These are phyloP conservation scores for Pantherophis alleghaniensis DNA, from an alignment of 2,797 vertebrate genomes.

Conservation along the genomic window DNA sequence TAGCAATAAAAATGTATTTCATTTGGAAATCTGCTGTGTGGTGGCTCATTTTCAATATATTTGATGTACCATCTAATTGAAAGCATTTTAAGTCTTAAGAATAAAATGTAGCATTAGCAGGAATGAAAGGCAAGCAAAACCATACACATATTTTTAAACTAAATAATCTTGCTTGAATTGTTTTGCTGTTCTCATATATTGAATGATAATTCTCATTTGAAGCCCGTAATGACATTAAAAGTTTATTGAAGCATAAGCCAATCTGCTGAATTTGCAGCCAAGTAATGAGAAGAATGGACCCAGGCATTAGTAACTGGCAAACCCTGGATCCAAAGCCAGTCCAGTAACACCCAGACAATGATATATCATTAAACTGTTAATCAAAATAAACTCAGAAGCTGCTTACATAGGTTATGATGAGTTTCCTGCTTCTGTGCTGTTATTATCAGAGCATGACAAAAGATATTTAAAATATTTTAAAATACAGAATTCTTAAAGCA, in stretches of 20 bases:
- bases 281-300: neutral
- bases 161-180: constrained; percentile 39
- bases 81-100: constrained; percentile 47
- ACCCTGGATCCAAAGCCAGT: neutral
- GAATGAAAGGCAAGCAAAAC: constrained; percentile 35
- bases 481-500: neutral
- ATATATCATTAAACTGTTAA: neutral
- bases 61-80: constrained; percentile 39
- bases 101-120: constrained; percentile 33
- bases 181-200: constrained; percentile 23
- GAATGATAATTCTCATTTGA: constrained; percentile 21
- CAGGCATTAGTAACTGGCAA: neutral
- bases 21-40: constrained; percentile 45
- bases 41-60: constrained; percentile 39
- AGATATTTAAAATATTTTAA: neutral
- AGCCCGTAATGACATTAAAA: constrained; percentile 36
- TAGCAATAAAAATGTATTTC: constrained; percentile 44
- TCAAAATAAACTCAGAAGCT: neutral
- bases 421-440: neutral
- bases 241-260: constrained; percentile 19
- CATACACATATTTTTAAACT: constrained; percentile 32
- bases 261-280: constrained; percentile 6
- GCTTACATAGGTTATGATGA: neutral
- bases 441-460: neutral
- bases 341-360: neutral